These are phyloP conservation scores for Loris lydekkerianus DNA, from an alignment of 2,797 vertebrate species.

Conservation along the genomic window DNA sequence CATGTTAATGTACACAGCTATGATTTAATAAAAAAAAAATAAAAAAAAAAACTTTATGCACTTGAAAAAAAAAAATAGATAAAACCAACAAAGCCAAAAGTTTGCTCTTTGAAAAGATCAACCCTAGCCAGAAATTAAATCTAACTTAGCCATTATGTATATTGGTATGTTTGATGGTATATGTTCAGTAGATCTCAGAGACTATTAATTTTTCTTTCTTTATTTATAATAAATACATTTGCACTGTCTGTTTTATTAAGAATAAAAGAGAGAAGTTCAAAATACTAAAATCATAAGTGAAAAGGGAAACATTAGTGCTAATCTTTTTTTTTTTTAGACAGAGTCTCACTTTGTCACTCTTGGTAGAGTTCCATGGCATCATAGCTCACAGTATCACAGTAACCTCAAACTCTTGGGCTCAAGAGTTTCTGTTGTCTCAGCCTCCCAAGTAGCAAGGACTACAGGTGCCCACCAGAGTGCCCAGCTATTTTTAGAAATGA, in stretches of 20 bases:
- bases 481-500: no score
- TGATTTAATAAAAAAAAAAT: no score
- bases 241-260: background rate
- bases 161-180: background rate
- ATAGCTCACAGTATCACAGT: no score
- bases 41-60: no score
- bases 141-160: background rate
- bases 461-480: no score
- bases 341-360: no score
- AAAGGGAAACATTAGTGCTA: background rate
- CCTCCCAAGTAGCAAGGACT: no score
- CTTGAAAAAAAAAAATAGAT: background rate
- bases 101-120: background rate
- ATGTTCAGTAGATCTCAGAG: background rate
- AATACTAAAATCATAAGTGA: background rate
- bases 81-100: background rate
- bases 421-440: no score
- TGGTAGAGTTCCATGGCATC: no score
- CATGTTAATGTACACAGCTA: no score
- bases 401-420: no score
- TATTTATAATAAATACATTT: background rate
- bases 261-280: background rate
- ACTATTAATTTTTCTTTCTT: background rate
- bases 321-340: no score
- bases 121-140: background rate